Evolutionary conservation across 2,888 invertebrate genomes (phyloP).

Genomic region (Ormyrus nitidulus): DNA sequence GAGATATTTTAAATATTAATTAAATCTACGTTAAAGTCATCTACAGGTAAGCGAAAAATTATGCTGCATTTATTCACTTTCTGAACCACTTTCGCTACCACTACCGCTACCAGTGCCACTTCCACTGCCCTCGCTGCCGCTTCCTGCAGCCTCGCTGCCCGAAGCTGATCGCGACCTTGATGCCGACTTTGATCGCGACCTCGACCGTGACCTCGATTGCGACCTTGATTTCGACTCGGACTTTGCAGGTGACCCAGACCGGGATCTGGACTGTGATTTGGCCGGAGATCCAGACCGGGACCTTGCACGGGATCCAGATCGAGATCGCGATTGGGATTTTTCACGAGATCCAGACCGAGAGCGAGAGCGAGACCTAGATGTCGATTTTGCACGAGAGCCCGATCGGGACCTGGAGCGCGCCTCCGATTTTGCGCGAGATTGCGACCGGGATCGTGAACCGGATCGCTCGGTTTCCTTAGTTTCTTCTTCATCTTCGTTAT

Average conservation of each 20-base stretch:
- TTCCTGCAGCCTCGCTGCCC: slow-evolving; percentile 64
- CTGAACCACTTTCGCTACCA: slow-evolving; percentile 61
- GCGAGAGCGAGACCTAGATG: slow-evolving; percentile 61
- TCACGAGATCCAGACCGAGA: slow-evolving; percentile 69
- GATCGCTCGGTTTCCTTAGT: slow-evolving; percentile 75
- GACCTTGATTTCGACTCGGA: slow-evolving; percentile 68
- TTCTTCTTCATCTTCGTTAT: slow-evolving; percentile 52
- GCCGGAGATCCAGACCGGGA: slow-evolving; percentile 54
- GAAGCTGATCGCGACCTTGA: slow-evolving; percentile 59
- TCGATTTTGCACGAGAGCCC: slow-evolving; percentile 63
- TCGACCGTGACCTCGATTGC: slow-evolving; percentile 66
- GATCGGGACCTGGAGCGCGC: slow-evolving; percentile 63
- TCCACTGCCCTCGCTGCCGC: slow-evolving; percentile 69
- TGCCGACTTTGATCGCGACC: slow-evolving; percentile 61
- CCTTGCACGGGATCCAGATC: slow-evolving; percentile 68
- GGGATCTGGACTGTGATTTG: slow-evolving; percentile 64
- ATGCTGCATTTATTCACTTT: slow-evolving; percentile 28
- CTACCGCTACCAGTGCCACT: slow-evolving; percentile 71
- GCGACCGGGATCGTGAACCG: slow-evolving; percentile 71
- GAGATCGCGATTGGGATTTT: slow-evolving; percentile 63
- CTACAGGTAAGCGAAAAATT: no score
- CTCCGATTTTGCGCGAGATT: slow-evolving; percentile 67
- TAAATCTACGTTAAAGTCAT: no score
- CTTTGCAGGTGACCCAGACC: slow-evolving; percentile 68
- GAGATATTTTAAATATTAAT: no score